These are phyloP conservation scores for Melieria crassipennis DNA, from an alignment of 2,888 invertebrate species.

Conservation along the genomic window DNA sequence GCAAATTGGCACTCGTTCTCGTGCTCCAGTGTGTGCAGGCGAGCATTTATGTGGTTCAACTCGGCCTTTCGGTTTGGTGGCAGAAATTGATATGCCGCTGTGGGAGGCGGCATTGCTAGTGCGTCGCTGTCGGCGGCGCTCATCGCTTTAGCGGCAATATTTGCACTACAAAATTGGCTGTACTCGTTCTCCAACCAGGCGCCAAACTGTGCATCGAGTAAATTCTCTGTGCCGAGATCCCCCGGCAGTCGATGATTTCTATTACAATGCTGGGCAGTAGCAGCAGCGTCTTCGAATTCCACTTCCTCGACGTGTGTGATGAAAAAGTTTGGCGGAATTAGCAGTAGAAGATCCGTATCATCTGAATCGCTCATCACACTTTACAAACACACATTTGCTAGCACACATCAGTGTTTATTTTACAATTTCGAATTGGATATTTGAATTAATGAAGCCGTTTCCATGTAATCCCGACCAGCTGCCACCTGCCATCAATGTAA, in stretches of 20 bases:
- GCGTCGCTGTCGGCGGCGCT: neutral
- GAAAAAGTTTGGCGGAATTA: conserved; percentile 83
- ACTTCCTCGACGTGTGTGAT: conserved; percentile 67
- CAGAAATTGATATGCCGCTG: conserved; percentile 53
- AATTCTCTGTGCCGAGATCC: neutral
- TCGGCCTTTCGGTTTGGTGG: conserved; percentile 54
- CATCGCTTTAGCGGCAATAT: conserved; percentile 1
- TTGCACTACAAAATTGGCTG: neutral
- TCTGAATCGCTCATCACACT: conserved; percentile 75
- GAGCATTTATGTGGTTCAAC: conserved; percentile 59
- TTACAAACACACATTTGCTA: conserved; percentile 1
- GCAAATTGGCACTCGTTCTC: conserved; percentile 34
- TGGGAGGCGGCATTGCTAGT: conserved; percentile 31
- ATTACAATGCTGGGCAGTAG: conserved; percentile 13
- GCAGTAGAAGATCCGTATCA: conserved; percentile 83
- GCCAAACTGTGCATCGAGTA: neutral
- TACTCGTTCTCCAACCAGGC: neutral
- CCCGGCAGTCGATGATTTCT: conserved; percentile 27
- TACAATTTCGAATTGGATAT: no score
- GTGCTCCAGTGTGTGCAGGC: conserved; percentile 53
- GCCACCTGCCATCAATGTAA: no score
- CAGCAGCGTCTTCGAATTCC: conserved; percentile 13
- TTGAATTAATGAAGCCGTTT: no score
- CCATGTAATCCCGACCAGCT: no score
- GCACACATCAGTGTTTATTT: neutral